These are phyloP conservation scores for Capromys pilorides DNA, from an alignment of 2,797 vertebrate genomes.

Conservation along the genomic window DNA sequence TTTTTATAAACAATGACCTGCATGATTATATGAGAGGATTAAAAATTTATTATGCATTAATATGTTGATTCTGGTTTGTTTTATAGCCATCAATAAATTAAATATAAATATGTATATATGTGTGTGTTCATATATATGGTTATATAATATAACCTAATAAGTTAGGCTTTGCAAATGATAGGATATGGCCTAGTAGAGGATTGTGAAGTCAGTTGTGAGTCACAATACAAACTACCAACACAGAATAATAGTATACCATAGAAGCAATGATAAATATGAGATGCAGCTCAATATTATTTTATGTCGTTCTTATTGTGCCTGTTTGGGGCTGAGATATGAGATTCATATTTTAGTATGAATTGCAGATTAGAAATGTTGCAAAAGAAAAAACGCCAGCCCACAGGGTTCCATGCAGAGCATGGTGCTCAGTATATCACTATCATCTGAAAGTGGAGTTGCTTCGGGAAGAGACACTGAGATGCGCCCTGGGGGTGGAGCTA, in stretches of 20 bases:
- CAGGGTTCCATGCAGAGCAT: not conserved
- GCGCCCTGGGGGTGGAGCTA: not conserved
- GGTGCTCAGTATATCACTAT: not conserved
- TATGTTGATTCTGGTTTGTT: slow-evolving; percentile 33
- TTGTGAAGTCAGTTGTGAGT: not conserved
- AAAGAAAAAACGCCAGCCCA: not conserved
- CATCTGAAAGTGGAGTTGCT: not conserved
- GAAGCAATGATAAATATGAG: slow-evolving; percentile 21
- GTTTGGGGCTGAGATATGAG: not conserved
- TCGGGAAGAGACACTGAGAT: not conserved
- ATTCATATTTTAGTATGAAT: not conserved
- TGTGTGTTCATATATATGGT: too few relatives aligned
- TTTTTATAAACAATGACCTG: not conserved
- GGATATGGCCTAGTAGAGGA: slow-evolving; percentile 3
- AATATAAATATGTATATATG: too few relatives aligned
- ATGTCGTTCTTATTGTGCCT: not conserved
- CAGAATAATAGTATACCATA: not conserved
- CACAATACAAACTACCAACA: not conserved
- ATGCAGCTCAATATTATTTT: not conserved
- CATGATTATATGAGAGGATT: not conserved
- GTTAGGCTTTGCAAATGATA: slow-evolving; percentile 33
- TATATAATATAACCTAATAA: not conserved
- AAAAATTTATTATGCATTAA: slow-evolving; percentile 21
- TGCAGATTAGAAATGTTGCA: not conserved
- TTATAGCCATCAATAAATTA: not conserved